phyloP scores from a whole-genome alignment of 2,797 vertebrate genomes.

The Protonibea diacanthus region DNA sequence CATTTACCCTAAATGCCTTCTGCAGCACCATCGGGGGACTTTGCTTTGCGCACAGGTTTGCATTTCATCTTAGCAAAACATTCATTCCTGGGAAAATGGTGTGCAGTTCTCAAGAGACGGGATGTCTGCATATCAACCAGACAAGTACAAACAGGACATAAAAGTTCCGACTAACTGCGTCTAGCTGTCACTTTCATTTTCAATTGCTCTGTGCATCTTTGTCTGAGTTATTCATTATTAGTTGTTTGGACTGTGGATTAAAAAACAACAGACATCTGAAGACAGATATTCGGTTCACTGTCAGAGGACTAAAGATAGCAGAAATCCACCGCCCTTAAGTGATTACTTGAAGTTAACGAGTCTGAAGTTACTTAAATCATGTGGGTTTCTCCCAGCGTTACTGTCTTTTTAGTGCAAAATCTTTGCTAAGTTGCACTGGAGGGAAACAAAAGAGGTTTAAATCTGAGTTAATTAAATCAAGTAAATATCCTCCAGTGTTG shows the following conservation, averaged over 20 bases:
- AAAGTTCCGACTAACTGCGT: neutral
- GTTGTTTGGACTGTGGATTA: too few species aligned
- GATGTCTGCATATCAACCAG: neutral
- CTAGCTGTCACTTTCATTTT: too few species aligned
- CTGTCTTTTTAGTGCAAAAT: neutral
- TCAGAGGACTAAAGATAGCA: neutral
- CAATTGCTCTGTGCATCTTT: too few species aligned
- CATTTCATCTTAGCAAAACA: constrained; percentile 21
- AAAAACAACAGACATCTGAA: too few species aligned
- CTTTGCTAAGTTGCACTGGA: neutral
- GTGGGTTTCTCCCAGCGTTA: neutral
- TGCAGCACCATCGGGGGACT: constrained; percentile 1
- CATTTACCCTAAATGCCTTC: constrained; percentile 23
- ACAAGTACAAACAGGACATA: constrained; percentile 5
- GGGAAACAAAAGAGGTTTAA: too few species aligned
- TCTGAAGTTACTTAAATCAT: neutral
- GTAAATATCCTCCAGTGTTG: too few species aligned
- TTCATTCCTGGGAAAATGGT: neutral
- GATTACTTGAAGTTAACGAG: neutral
- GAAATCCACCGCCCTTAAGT: neutral
- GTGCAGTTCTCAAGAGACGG: neutral
- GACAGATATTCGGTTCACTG: too few species aligned
- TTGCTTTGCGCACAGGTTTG: neutral
- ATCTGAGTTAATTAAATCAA: too few species aligned
- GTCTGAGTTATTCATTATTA: too few species aligned